Percentiles rank a stretch among this genome's conserved stretches.
These are phyloP conservation scores for Notolabrus celidotus DNA, from an alignment of 2,797 vertebrate species.

Conservation along the genomic window DNA sequence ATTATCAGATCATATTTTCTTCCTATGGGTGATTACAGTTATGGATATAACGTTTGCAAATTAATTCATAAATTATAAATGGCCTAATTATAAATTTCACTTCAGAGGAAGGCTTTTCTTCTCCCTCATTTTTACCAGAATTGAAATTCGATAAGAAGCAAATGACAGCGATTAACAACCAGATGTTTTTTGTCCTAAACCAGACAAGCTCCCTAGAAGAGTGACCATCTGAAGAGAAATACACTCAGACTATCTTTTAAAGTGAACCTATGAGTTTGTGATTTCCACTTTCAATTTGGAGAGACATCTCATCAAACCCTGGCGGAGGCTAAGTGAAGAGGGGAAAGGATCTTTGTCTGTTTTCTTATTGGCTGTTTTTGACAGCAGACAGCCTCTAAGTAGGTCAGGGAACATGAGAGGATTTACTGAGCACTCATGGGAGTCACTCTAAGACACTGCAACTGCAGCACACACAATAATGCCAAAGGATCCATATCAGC, in stretches of 20 bases:
- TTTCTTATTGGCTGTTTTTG: conserved; percentile 85
- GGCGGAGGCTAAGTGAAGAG: conserved; percentile 62
- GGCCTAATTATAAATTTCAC: conserved; percentile 22
- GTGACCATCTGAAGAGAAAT: conserved; percentile 17
- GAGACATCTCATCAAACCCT: conserved; percentile 66
- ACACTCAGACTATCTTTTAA: conserved; percentile 22
- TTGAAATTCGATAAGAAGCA: conserved; percentile 21
- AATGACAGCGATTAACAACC: conserved; percentile 12
- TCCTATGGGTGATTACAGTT: conserved; percentile 16
- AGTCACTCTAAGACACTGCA: conserved; percentile 79
- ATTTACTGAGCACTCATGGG: conserved; percentile 81
- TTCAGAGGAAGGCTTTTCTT: conserved; percentile 1
- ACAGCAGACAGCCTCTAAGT: conserved; percentile 84
- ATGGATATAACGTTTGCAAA: conserved; percentile 18
- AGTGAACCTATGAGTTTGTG: conserved; percentile 48
- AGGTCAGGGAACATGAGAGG: conserved; percentile 86
- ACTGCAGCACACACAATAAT: conserved; percentile 78
- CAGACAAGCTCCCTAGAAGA: neutral
- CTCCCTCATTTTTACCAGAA: neutral
- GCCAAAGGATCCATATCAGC: conserved; percentile 77
- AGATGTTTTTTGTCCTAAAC: conserved; percentile 14
- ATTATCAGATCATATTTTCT: conserved; percentile 5
- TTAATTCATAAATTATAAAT: conserved; percentile 41
- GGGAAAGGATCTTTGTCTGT: conserved; percentile 75
- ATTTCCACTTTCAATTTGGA: conserved; percentile 59